A percentile compares a stretch with the other conserved stretches of the same genome.
These are phyloP conservation scores for Buceros bicornis DNA, from an alignment of 2,797 vertebrate genomes.

Conservation along the genomic window DNA sequence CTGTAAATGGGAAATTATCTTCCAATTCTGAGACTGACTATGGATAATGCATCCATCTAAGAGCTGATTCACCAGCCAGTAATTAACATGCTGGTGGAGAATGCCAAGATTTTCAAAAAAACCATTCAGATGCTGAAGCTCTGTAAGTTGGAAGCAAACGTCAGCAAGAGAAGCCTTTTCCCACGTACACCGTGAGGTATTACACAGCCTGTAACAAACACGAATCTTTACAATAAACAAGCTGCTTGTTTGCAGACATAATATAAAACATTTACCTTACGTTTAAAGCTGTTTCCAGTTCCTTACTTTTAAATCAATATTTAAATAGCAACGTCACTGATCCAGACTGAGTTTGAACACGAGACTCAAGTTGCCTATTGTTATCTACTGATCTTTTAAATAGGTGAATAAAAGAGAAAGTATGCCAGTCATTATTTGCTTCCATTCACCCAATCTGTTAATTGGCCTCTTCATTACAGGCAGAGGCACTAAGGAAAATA, in stretches of 20 bases:
- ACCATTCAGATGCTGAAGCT: neutral
- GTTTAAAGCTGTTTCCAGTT: neutral
- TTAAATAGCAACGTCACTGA: neutral
- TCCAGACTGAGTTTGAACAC: neutral
- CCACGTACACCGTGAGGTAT: neutral
- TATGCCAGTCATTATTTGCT: neutral
- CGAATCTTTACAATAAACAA: neutral
- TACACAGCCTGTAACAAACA: neutral
- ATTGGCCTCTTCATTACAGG: neutral
- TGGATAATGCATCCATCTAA: neutral
- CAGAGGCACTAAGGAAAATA: neutral
- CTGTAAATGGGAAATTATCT: neutral
- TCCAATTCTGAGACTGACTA: neutral
- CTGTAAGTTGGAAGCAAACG: neutral
- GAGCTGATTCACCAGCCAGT: neutral
- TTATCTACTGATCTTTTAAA: neutral
- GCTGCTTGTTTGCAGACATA: neutral
- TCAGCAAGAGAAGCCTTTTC: neutral
- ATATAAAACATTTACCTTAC: neutral
- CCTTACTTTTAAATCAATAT: neutral
- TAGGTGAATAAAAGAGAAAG: neutral
- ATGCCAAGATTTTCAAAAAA: neutral
- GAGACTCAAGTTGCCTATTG: neutral
- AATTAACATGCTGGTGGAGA: neutral
- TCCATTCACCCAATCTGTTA: neutral